Percentiles rank a stretch among this genome's conserved stretches.
These are phyloP conservation scores for Tiaroga cobitis DNA, from an alignment of 2,797 vertebrate genomes.

Conservation along the genomic window DNA sequence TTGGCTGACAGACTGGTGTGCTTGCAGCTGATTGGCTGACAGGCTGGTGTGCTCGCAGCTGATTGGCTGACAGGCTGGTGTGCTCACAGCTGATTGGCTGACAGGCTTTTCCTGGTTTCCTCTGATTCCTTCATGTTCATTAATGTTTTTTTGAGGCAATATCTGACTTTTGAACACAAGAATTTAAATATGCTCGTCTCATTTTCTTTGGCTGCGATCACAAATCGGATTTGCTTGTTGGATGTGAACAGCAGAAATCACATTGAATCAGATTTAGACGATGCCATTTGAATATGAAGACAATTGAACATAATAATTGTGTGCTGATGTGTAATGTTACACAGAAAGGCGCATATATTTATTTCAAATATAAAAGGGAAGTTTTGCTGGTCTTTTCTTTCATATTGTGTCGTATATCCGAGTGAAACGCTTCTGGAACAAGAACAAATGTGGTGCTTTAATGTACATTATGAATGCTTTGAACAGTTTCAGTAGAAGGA, in stretches of 20 bases:
- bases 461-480: not conserved
- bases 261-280: no score
- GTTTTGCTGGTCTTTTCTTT: no score
- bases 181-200: not conserved
- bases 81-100: constrained; percentile 19
- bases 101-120: not conserved
- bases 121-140: constrained; percentile 43
- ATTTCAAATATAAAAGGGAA: no score
- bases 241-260: not conserved
- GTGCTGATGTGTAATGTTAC: no score
- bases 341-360: no score
- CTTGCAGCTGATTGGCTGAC: no score
- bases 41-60: constrained; percentile 6
- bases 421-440: not conserved
- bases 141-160: constrained; percentile 24
- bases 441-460: not conserved
- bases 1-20: no score
- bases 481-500: not conserved
- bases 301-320: no score
- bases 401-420: no score
- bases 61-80: constrained; percentile 13
- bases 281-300: no score
- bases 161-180: not conserved
- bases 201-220: not conserved
- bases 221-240: not conserved